A percentile compares a stretch with the other conserved stretches of the same genome.
These are phyloP conservation scores for Paedocypris micromegethes DNA, from an alignment of 2,797 vertebrate species.

Conservation along the genomic window DNA sequence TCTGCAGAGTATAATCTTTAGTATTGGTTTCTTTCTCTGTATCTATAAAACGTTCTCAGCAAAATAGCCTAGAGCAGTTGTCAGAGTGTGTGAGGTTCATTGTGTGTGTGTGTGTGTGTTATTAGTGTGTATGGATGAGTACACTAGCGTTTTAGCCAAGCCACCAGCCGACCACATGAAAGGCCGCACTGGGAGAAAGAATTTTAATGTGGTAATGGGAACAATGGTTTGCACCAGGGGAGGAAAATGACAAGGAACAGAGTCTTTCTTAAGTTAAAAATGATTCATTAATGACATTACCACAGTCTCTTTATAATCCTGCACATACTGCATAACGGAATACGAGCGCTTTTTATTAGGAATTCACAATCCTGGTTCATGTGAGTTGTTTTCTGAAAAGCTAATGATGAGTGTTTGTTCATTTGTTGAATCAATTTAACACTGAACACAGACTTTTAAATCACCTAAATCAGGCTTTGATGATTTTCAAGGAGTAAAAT, in stretches of 20 bases:
- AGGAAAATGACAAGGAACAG: slow-evolving; percentile 64
- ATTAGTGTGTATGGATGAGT: slow-evolving; percentile 59
- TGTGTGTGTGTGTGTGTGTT: slow-evolving; percentile 34
- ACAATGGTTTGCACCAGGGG: slow-evolving; percentile 72
- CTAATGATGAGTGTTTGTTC: too few species aligned
- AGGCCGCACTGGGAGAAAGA: slow-evolving; percentile 63
- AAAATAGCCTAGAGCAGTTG: not conserved
- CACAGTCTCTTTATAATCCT: slow-evolving; percentile 52
- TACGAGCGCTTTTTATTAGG: slow-evolving; percentile 30
- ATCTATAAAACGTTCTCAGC: slow-evolving; percentile 48
- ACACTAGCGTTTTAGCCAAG: slow-evolving; percentile 66
- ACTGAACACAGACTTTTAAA: not conserved
- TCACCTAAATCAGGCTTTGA: too few species aligned
- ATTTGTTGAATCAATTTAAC: not conserved
- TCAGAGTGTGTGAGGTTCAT: slow-evolving; percentile 11
- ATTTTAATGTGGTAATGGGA: slow-evolving; percentile 72
- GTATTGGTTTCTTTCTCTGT: slow-evolving; percentile 21
- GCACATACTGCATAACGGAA: slow-evolving; percentile 41
- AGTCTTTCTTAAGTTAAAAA: slow-evolving; percentile 61
- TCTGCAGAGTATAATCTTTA: too few species aligned
- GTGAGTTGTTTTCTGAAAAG: not conserved
- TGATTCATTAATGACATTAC: slow-evolving; percentile 70
- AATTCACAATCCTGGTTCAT: not conserved
- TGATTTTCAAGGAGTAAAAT: too few species aligned
- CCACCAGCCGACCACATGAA: slow-evolving; percentile 71